Conservation (phyloP, 2,797 vertebrate genomes). For the Apodemus agrarius region DNA sequence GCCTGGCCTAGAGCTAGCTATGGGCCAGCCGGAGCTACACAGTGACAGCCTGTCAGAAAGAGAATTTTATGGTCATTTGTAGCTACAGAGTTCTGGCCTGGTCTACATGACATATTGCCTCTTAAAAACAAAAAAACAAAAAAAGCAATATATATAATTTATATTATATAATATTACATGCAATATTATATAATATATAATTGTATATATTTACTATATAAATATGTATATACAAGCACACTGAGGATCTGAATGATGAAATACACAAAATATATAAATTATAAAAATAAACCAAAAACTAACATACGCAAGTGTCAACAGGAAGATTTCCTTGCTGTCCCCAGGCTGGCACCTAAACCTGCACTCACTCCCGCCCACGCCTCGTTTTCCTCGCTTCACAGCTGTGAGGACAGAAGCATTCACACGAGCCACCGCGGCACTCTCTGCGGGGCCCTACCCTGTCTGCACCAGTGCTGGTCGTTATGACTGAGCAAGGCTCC, state of each 20-base stretch:
- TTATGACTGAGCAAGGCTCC: not conserved
- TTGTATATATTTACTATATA: not conserved
- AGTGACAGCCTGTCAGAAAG: not conserved
- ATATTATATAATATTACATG: not conserved
- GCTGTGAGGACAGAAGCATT: not conserved
- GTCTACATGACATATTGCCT: not conserved
- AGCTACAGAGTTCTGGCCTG: not conserved
- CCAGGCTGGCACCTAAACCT: not conserved
- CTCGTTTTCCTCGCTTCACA: not conserved
- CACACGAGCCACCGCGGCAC: rapidly evolving
- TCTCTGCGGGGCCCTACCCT: not conserved
- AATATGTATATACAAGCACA: not conserved
- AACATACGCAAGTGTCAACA: not conserved
- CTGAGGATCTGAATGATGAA: not conserved
- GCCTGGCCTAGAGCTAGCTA: not conserved
- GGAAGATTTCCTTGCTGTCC: rapidly evolving
- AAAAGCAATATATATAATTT: not conserved
- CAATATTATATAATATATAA: not conserved
- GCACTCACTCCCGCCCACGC: not conserved
- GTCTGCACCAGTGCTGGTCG: not conserved
- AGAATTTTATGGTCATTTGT: not conserved
- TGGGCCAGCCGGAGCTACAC: not conserved
- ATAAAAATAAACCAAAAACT: not conserved
- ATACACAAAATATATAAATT: not conserved
- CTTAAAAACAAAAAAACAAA: not conserved